Percentiles rank a stretch among this genome's conserved stretches.
Conservation (phyloP, 2,113 vertebrate species). For the Hemibates koningsi region DNA sequence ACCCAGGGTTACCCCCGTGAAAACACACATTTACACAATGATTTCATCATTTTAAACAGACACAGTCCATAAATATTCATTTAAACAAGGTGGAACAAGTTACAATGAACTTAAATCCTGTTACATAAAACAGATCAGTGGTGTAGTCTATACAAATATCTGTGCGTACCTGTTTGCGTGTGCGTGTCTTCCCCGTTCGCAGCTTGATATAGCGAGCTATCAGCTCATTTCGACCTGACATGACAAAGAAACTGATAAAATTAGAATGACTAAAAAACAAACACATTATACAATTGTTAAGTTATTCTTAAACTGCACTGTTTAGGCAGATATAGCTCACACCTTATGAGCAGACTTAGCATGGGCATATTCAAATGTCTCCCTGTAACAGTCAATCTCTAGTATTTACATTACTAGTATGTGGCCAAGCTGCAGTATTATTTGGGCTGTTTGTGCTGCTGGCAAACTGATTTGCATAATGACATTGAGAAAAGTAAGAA, state of each 20-base stretch:
- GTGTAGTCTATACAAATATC: neutral
- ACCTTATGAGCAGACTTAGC: rapidly evolving
- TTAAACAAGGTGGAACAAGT: neutral
- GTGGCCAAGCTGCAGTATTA: neutral
- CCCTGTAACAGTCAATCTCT: neutral
- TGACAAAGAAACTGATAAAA: neutral
- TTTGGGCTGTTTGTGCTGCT: neutral
- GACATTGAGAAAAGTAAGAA: neutral
- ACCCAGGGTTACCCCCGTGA: constrained; percentile 31
- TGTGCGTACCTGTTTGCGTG: constrained; percentile 86
- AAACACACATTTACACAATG: constrained; percentile 56
- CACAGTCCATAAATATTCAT: neutral
- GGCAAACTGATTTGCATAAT: neutral
- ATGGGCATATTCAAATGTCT: neutral
- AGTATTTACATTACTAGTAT: neutral
- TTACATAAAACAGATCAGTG: neutral
- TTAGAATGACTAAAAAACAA: neutral
- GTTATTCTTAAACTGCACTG: neutral
- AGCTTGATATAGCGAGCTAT: constrained; percentile 95
- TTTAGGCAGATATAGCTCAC: neutral
- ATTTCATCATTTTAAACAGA: neutral
- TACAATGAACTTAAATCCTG: neutral
- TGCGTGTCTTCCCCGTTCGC: constrained; percentile 91
- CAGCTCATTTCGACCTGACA: constrained; percentile 88
- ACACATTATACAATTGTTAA: neutral